Evolutionary conservation across 2,888 invertebrate genomes (phyloP), one percentile per base, ranked within the genome.

Genomic region (Clepsis dumicolana): DNA sequence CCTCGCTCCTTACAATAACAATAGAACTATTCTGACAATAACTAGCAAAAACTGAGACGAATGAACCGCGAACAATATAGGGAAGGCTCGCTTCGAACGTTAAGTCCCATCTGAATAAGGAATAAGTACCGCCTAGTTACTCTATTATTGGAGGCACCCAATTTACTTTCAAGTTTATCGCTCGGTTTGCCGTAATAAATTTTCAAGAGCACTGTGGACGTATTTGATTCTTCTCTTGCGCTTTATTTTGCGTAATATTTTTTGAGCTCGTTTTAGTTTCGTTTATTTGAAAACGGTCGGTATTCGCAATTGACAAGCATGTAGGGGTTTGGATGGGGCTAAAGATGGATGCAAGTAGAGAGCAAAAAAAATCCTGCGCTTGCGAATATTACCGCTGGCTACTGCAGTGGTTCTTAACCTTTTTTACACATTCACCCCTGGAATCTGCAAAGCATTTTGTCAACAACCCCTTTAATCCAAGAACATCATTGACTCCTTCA

Each of bases 131-230:
- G 57, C 38, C 63, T 71, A 70, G 67, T 72, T 72, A 70, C 72
- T 75, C 73, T 72, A 79, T 82, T 82, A 83, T 77, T 74, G 75
- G 38, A 74, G 77, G 75, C 79, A 79, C 80, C 80, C 82, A 84
- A 86, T 86, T 86, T 84, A 85, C 84, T 85, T 78, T 80, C 73
- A 70, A 86, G 82, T 88, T 86, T 85, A 85, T 81, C 78, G 83
- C 77, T 77, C 66, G 76, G 81, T 84, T 82, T 77, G 79, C 74
- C 71, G 73, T 75, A 76, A 81, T 83, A 84, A 85, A 85, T 86
- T 80, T 80, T 78, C 77, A 74, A 72, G 71, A 71, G 76, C 77
- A 80, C 81, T 80, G 72, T 81, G 81, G 75, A 79, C 80, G 80
- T 78, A 75, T 75, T 74, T 74, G 2, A 32, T 24, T 77, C 78